Evolutionary conservation across 2,113 vertebrate genomes (phyloP).

Genomic region (Colinus virginianus): DNA sequence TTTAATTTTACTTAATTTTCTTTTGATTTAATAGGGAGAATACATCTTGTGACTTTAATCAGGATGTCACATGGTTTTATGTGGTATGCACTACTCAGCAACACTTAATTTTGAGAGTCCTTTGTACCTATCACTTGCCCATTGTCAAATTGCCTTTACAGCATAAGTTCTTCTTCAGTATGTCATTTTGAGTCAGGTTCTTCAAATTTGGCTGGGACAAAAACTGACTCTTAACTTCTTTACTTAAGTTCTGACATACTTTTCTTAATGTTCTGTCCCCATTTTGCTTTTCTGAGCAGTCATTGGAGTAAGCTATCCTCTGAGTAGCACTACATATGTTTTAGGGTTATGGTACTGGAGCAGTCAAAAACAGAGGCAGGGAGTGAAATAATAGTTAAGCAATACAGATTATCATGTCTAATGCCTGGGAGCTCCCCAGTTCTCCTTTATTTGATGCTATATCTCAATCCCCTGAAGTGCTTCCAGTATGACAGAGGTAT

Average conservation of each 20-base stretch:
- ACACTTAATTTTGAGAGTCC: not conserved
- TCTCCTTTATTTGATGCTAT: not conserved
- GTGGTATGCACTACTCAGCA: not conserved
- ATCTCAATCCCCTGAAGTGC: not conserved
- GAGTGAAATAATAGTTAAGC: not conserved
- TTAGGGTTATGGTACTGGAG: not conserved
- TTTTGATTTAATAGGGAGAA: not conserved
- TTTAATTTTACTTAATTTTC: not conserved
- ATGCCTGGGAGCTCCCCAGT: not conserved
- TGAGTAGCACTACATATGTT: not conserved
- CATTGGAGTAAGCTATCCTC: not conserved
- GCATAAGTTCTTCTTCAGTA: not conserved
- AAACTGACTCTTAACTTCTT: not conserved
- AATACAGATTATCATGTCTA: not conserved
- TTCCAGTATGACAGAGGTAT: not conserved
- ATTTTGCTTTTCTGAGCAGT: not conserved
- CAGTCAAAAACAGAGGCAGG: not conserved
- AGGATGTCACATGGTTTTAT: not conserved
- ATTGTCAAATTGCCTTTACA: not conserved
- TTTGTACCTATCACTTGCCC: not conserved
- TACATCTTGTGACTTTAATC: not conserved
- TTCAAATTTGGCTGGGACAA: not conserved
- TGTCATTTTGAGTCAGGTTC: not conserved
- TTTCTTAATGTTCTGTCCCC: not conserved
- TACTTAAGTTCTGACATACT: not conserved